These are phyloP conservation scores for Zootoca vivipara DNA, from an alignment of 2,113 vertebrate species.

Conservation along the genomic window DNA sequence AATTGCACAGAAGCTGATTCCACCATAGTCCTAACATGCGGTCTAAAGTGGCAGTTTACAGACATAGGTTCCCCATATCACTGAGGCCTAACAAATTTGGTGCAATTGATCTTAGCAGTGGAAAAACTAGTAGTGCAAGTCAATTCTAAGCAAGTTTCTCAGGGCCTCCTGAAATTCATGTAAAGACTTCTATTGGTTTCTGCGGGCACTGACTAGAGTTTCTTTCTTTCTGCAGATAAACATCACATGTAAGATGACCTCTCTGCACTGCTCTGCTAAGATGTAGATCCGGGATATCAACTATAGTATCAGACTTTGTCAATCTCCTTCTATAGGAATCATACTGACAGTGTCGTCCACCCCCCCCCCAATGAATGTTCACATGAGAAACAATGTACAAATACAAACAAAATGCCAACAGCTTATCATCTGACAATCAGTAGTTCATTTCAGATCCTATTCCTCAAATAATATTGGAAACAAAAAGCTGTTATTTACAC, in stretches of 20 bases:
- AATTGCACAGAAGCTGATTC: not conserved
- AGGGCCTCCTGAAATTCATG: constrained; percentile 32
- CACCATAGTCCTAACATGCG: not conserved
- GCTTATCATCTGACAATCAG: not conserved
- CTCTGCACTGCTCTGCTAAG: constrained; percentile 9
- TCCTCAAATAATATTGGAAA: constrained; percentile 25
- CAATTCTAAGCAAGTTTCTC: constrained; percentile 38
- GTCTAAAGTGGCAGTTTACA: not conserved
- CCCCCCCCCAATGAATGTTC: constrained; percentile 1
- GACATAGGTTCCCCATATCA: not conserved
- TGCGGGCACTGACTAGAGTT: constrained; percentile 26
- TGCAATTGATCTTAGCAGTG: constrained; percentile 22
- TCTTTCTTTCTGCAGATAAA: constrained; percentile 9
- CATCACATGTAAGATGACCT: constrained; percentile 1
- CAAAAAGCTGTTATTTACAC: constrained; percentile 24
- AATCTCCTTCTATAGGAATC: constrained; percentile 29
- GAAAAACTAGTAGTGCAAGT: constrained; percentile 39
- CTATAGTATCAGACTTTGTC: not conserved
- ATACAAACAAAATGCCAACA: constrained; percentile 14
- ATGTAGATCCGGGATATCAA: not conserved
- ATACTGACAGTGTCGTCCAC: not conserved
- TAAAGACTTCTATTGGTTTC: constrained; percentile 41
- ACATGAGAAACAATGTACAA: constrained; percentile 27
- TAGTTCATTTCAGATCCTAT: constrained; percentile 26
- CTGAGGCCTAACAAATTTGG: not conserved